phyloP scores from a whole-genome alignment of 2,888 invertebrate species.

The Megastigmus dorsalis region DNA sequence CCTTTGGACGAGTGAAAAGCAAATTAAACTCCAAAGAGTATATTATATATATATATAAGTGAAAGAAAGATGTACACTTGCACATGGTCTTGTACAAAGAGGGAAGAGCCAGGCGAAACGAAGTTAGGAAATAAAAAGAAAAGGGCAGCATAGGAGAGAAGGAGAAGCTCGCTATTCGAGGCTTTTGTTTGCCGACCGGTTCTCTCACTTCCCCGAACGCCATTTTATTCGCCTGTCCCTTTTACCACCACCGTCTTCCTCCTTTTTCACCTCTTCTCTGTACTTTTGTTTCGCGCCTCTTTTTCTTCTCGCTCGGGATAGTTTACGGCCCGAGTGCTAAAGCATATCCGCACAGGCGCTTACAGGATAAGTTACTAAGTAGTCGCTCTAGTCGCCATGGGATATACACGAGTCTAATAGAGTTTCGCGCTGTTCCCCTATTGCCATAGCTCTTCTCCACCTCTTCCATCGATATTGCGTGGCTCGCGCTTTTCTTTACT shows the following conservation, averaged over 20 bases:
- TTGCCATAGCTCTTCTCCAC: background rate
- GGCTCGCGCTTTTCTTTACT: no score
- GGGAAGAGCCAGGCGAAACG: background rate
- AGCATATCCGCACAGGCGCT: background rate
- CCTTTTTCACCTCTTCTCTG: slow-evolving; percentile 45
- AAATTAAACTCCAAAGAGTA: no score
- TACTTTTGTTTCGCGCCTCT: slow-evolving; percentile 2
- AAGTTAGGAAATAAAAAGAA: background rate
- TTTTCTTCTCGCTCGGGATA: background rate
- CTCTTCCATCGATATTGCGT: no score
- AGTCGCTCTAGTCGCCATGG: background rate
- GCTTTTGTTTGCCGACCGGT: slow-evolving; percentile 52
- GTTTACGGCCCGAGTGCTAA: no score
- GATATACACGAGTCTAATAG: background rate
- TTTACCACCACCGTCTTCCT: slow-evolving; percentile 32
- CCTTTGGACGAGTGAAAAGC: no score
- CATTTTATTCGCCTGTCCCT: slow-evolving; percentile 41
- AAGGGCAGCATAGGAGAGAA: background rate
- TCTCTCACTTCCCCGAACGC: slow-evolving; percentile 49
- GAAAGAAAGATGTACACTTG: background rate
- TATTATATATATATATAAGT: no score
- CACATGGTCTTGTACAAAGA: no score
- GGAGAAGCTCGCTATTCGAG: background rate
- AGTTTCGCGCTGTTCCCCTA: slow-evolving; percentile 14
- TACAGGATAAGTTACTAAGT: slow-evolving; percentile 26